Evolutionary conservation across 92 coral and sea anemone genomes (phyloP), one percentile per base, ranked within the genome.

Genomic region (Heliopora coerulea): DNA sequence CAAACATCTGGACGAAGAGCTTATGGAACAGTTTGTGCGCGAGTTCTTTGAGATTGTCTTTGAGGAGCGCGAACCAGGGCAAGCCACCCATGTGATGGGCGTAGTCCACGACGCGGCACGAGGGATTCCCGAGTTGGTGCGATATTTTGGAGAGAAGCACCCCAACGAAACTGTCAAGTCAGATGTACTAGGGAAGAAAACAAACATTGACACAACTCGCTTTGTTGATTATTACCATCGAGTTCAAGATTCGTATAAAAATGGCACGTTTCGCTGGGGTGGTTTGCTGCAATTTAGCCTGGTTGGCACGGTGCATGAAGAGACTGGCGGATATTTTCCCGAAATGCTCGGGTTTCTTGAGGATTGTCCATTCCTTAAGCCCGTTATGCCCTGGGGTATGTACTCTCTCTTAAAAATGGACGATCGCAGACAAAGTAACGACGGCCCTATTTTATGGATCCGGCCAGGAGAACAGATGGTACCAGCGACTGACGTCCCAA

Each of bases 391-490:
- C 0, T 95, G 99, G 99, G 99, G 99, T 56, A 80, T 66, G 56
- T 78, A 87, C n/a, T 95, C 99, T 17, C 83, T 81, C 40, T 79
- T 95, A 57, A 86, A 80, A 48, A 72, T 90, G 69, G 88, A 75
- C 54, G 82, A 90, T 15, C 88, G 91, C 19, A 79, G 74, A 57
- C 84, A 75, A 56, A 95, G 99, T 84, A 95, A 95, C 66, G 99
- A 95, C 80, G 99, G 99, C n/a, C 99, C 99, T n/a, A 95, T 95
- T 57, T 62, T 95, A 33, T 95, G 99, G 99, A 96, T 95, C 5
- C 83, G 99, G 19, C 99, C 99, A 15, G 99, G 99, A 17, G 99
- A 95, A 56, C 99, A 90, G 78, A 82, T 86, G 50, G 82, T 95
- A 44, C 99, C 99, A 8, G 91, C 99, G 31, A 92, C 99, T 1